Percentiles rank a stretch among this genome's conserved stretches.
Conservation (phyloP, 1,140 invertebrate species). For the Acromyrmex heyeri region DNA sequence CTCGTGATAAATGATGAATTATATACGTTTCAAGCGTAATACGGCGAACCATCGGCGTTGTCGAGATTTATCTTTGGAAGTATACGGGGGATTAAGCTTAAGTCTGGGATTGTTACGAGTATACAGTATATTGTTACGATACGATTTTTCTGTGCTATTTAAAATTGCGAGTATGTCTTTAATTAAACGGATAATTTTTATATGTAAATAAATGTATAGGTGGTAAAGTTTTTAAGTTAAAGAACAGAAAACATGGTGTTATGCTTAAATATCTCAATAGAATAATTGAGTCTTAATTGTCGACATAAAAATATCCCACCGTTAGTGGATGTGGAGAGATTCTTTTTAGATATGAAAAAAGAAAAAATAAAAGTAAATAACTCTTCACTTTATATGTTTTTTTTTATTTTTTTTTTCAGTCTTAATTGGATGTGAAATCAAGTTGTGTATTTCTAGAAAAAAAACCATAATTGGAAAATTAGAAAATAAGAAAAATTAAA, state of each 20-base stretch:
- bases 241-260: not conserved
- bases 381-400: not conserved
- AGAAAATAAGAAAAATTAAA: not conserved
- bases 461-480: not conserved
- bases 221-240: not conserved
- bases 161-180: not conserved
- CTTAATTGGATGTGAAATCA: not conserved
- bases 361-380: not conserved
- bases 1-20: conserved; percentile 55
- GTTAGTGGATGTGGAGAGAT: not conserved
- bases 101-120: not conserved
- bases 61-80: not conserved
- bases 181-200: not conserved
- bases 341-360: not conserved
- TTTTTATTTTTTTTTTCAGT: not conserved
- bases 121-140: not conserved
- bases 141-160: not conserved
- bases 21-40: conserved; percentile 18
- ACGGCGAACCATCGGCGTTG: not conserved
- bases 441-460: not conserved
- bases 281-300: not conserved
- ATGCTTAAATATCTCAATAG: not conserved
- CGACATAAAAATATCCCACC: not conserved
- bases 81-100: too few relatives aligned
- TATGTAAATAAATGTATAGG: not conserved